A percentile compares a stretch with the other conserved stretches of the same genome.
Evolutionary conservation across 2,113 vertebrate genomes (phyloP).

Genomic region (Gymnarchus niloticus): DNA sequence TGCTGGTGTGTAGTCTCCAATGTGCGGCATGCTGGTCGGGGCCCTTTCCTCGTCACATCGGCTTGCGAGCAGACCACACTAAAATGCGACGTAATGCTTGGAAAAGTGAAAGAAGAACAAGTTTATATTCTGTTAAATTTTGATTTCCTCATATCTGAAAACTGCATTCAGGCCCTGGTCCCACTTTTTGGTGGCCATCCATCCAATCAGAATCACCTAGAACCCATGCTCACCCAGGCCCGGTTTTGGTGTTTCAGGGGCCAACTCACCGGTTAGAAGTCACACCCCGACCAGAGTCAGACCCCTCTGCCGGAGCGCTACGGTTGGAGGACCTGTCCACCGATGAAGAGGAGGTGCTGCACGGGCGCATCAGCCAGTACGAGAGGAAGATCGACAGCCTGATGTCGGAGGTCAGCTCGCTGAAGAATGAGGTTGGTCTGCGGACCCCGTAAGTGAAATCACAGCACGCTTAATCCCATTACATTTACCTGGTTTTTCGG

Average conservation of each 20-base stretch:
- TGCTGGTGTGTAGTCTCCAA: no score
- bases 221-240: not conserved
- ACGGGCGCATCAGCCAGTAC: constrained; percentile 59
- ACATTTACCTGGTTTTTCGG: not conserved
- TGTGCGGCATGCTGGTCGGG: no score
- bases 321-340: constrained; percentile 71
- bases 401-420: constrained; percentile 61
- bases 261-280: constrained; percentile 60
- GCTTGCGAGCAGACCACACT: no score
- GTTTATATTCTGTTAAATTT: not conserved
- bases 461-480: not conserved
- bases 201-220: not conserved
- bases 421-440: constrained; percentile 65
- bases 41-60: no score
- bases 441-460: not conserved
- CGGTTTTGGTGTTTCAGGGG: constrained; percentile 45
- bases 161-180: no score
- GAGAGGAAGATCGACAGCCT: constrained; percentile 72
- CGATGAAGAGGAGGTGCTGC: constrained; percentile 62
- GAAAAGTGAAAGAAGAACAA: no score
- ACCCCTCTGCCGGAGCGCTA: constrained; percentile 60
- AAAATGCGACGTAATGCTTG: no score
- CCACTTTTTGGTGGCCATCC: no score
- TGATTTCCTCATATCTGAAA: not conserved
- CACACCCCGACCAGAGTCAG: constrained; percentile 50